Base-by-base conservation (phyloP, 2,113 vertebrate genomes). In the Casuarius casuarius region DNA sequence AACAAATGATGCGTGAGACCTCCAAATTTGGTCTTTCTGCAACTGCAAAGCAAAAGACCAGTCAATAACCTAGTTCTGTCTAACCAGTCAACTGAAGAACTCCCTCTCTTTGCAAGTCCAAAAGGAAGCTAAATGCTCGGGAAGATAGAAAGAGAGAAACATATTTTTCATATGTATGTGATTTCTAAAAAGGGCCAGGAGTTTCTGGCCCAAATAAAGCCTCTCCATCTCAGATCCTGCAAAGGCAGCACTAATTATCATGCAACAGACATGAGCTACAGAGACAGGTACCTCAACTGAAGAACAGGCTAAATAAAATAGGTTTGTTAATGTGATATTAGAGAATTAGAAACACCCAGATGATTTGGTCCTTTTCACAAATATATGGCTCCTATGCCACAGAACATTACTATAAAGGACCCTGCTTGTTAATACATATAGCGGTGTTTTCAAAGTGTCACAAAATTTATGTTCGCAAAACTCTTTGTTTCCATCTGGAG, bases 141-240 rank as follows among this genome's bases (percentile, higher is more conserved):
- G 26, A 26, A 22, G 29, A 40, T 14, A 68, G 52, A 14, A 33
- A 89, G 23, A 56, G 56, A 68, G 22, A 4, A 26, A 79, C 18
- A 5, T 21, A 21, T 0, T 1, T 10, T 51, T 2, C 84, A 33
- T 49, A 80, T 17, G 38, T 0, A 19, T 0, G 19, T 2, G 22
- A 73, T 35, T 88, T 76, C 58, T 85, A 61, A 44, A 72, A 68
- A 38, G 7, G 16, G 18, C 7, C n/a, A 78, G 40, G 40, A 81
- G 54, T 40, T 87, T 89, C 52, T 40, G 40, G 38, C 17, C 12
- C 21, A 33, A 5, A 59, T 26, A 31, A 88, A 79, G 48, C 52
- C 10, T n/a, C 26, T 35, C 6, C 5, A 25, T 44, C 65, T 77
- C 76, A 58, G 49, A 78, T 49, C n/a, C 33, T 79, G 71, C 17